Conservation (phyloP, 2,113 vertebrate genomes). For the Xiphorhynchus elegans region DNA sequence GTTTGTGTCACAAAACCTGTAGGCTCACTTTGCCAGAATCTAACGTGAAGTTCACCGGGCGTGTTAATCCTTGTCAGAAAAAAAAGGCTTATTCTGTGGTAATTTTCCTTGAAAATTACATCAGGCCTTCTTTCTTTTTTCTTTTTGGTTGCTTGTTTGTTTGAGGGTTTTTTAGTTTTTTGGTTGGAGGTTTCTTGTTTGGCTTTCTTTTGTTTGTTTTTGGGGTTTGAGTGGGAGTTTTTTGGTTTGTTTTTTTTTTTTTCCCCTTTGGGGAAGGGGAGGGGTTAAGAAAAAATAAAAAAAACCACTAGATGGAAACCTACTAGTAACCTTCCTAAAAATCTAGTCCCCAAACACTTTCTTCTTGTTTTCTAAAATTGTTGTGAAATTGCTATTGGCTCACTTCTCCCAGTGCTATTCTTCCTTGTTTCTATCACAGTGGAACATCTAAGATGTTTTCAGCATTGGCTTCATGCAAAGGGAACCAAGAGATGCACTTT, state of each 20-base stretch:
- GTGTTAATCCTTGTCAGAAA: not conserved
- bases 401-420: not conserved
- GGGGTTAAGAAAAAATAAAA: not conserved
- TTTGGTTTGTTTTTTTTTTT: not conserved
- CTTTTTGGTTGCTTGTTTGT: too few relatives aligned
- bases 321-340: not conserved
- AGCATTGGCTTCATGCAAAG: not conserved
- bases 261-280: too few relatives aligned
- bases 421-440: not conserved
- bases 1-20: not conserved
- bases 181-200: not conserved
- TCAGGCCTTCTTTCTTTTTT: not conserved
- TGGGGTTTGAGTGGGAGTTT: too few relatives aligned
- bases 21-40: rapidly evolving
- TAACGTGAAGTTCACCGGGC: not conserved
- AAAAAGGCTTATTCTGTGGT: not conserved
- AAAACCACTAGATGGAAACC: not conserved
- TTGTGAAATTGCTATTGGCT: not conserved
- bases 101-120: not conserved
- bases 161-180: too few relatives aligned
- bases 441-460: not conserved
- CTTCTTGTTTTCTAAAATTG: not conserved
- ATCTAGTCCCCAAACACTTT: not conserved
- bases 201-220: not conserved
- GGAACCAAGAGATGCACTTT: not conserved